Evolutionary conservation across 2,888 invertebrate genomes (phyloP), one percentile per base, ranked within the genome.

Genomic region (Volucella bombylans): DNA sequence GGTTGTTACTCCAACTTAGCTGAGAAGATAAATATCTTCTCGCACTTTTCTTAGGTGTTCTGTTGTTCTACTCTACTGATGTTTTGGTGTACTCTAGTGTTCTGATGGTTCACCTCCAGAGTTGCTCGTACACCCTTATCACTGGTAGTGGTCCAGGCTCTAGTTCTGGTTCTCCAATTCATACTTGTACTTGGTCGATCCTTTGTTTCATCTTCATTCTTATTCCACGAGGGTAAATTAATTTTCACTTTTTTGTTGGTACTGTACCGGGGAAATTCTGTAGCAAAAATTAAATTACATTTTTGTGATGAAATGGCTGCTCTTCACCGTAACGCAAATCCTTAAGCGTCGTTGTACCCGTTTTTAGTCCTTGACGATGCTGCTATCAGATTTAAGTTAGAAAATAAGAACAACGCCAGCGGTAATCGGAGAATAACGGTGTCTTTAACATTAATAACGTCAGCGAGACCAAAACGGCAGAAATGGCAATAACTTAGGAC

Each of bases 241-340:
- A 77, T 77, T 81, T 77, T 68, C 61, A 52, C 15, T 77, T 59
- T 67, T 76, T 45, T 62, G 49, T 76, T 76, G 64, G 62, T 77
- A 64, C 45, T 45, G 39, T 31, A 31, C 6, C 31, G 47, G 45
- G 50, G 38, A 76, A 64, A 71, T 77, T 77, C 65, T 81, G 71
- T 65, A 41, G 69, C 57, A 65, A 31, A 81, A 81, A 81, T 71
- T 76, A 81, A 77, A 81, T 81, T 81, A 81, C 76, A 77, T 81
- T 81, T 69, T 81, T 77, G 81, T 81, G 81, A 81, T 69, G 81
- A 71, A 76, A 77, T 81, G 64, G 57, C 76, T 47, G 69, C 64
- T 77, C n/a, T 31, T 31, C 39, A 52, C 62, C 65, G 23, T 81
- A 57, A 69, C 62, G 55, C 69, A 77, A 76, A 71, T 81, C 45